These are phyloP conservation scores for Panopea generosa DNA, from an alignment of 2,888 invertebrate species.

Conservation along the genomic window DNA sequence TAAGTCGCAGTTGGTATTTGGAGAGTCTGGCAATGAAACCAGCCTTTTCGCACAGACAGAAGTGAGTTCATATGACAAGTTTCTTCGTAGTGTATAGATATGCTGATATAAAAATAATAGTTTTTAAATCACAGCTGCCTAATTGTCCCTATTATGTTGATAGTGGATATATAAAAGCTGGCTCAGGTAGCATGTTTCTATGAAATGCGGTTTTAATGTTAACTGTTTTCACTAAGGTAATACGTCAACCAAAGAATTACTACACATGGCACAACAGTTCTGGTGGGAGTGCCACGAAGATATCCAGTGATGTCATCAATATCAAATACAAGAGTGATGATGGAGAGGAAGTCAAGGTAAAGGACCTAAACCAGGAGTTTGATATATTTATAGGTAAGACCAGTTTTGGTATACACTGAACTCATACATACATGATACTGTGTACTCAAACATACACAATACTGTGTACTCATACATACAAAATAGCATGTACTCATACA, in stretches of 20 bases:
- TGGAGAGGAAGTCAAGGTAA: slow-evolving; percentile 40
- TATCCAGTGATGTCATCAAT: slow-evolving; percentile 55
- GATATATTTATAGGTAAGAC: slow-evolving; percentile 56
- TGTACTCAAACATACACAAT: too few species aligned
- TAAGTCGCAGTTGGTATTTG: slow-evolving; percentile 55
- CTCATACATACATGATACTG: neutral
- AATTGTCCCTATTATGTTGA: too few species aligned
- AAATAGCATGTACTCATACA: too few species aligned
- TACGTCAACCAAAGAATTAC: slow-evolving; percentile 47
- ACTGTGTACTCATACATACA: too few species aligned
- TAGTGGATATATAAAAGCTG: too few species aligned
- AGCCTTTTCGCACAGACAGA: slow-evolving; percentile 54
- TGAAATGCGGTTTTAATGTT: too few species aligned
- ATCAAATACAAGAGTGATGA: slow-evolving; percentile 47
- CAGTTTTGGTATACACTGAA: too few species aligned
- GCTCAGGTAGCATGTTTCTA: too few species aligned
- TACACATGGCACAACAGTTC: slow-evolving; percentile 53
- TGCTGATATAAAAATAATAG: too few species aligned
- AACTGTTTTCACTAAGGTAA: too few species aligned
- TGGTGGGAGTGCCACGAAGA: slow-evolving; percentile 30
- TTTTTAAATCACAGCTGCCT: too few species aligned
- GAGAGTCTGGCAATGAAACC: slow-evolving; percentile 50
- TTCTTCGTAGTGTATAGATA: too few species aligned
- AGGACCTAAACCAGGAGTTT: slow-evolving; percentile 50
- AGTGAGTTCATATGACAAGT: slow-evolving; percentile 21